Conservation (phyloP, 2,888 invertebrate genomes). For the Drosophila sordidula region DNA sequence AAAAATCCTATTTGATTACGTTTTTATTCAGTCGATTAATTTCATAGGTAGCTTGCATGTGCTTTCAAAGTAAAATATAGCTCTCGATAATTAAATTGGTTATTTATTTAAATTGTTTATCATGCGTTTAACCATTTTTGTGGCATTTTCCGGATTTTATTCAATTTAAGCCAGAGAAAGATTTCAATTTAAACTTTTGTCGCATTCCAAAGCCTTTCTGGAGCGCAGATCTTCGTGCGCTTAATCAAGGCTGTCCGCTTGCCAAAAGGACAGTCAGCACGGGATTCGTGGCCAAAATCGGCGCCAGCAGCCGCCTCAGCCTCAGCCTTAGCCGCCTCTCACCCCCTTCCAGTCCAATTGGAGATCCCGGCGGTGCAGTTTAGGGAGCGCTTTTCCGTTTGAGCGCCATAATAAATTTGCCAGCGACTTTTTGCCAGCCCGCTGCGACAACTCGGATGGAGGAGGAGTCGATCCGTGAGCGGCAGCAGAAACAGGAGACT, state of each 20-base stretch:
- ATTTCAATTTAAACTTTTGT: conserved; percentile 39
- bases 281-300: conserved; percentile 21
- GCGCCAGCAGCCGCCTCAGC: conserved; percentile 2
- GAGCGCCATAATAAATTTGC: conserved; percentile 75
- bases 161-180: conserved; percentile 7
- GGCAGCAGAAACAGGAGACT: conserved; percentile 36
- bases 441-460: conserved; percentile 53
- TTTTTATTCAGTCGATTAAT: no score
- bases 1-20: no score
- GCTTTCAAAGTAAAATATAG: no score
- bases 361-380: conserved; percentile 70
- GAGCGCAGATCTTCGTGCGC: conserved; percentile 42
- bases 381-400: conserved; percentile 73
- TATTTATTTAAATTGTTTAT: background rate
- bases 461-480: conserved; percentile 1
- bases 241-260: conserved; percentile 62
- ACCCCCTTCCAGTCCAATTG: conserved; percentile 25
- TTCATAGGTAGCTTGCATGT: no score
- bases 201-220: conserved; percentile 32
- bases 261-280: conserved; percentile 60
- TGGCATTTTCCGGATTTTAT: conserved; percentile 7
- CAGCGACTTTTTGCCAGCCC: conserved; percentile 68
- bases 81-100: background rate
- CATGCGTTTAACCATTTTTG: background rate
- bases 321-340: no score